Evolutionary conservation across 1,140 invertebrate genomes (phyloP), one percentile per base, ranked within the genome.

Genomic region (Drosophila seguyi): DNA sequence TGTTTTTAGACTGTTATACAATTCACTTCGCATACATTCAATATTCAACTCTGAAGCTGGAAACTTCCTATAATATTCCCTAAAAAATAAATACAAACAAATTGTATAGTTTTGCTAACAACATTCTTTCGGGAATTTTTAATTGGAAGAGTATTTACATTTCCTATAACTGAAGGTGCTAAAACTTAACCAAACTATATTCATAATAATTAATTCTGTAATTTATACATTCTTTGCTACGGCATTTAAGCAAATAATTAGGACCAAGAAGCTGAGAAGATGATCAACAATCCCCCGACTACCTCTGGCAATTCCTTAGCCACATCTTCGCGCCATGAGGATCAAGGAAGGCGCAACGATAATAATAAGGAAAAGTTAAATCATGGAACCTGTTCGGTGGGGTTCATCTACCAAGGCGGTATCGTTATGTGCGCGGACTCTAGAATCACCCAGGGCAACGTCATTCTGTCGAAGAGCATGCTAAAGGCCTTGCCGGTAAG

Each of bases 61-160:
- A 14, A 31, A 31, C n/a, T 7, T 11, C 27, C 18, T 18, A 31
- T 6, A 7, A 31, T 6, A 7, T 10, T 2, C 1, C 13, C 18
- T 8, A 22, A 22, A 11, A 34, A 34, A 4, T 1, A 16, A 47
- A 16, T 3, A 34, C 8, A 10, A 8, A 36, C 3, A 53, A 53
- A 53, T 36, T 36, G 14, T 36, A 8, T 34, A 52, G 48, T 34
- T 52, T 52, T 34, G n/a, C 48, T 52, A 52, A 52, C 13, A 36
- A 1, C 36, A 36, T 20, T 53, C 31, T 53, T 53, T 53, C 13
- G 29, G 13, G 7, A 36, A 2, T 18, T 52, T 47, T 45, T 25
- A 45, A 25, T 6, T 34, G 7, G 0, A 22, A 14, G 7, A 52
- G 18, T 52, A 20, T 34, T 34, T 34, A 20, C 18, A 14, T 8